Conservation (phyloP, 2,113 vertebrate species). For the Vulpes ferrilata region DNA sequence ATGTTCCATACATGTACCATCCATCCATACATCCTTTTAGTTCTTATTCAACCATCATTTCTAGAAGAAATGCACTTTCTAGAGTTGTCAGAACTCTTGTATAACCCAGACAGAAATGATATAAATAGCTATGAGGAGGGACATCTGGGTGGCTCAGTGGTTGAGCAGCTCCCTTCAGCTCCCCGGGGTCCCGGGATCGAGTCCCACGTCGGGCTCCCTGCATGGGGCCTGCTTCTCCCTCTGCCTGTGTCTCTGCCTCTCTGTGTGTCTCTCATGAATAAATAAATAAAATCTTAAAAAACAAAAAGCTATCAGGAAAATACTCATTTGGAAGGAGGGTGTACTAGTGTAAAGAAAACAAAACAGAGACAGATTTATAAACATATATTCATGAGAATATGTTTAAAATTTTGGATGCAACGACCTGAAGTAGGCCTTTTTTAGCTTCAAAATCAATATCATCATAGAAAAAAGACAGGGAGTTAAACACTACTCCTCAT, state of each 20-base stretch:
- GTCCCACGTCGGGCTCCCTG: too few relatives aligned
- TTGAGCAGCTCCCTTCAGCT: too few relatives aligned
- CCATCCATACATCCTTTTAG: background rate
- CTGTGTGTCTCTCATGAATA: too few relatives aligned
- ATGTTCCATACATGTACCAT: background rate
- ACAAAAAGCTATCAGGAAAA: background rate
- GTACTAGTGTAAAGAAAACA: background rate
- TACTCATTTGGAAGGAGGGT: background rate
- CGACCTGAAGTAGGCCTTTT: background rate
- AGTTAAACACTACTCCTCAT: fast-evolving
- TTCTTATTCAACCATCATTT: background rate
- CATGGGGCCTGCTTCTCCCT: too few relatives aligned
- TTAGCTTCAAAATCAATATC: background rate
- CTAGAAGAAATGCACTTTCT: background rate
- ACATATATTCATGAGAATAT: background rate
- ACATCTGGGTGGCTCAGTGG: too few relatives aligned
- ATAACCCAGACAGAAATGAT: background rate
- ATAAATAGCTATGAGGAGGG: background rate
- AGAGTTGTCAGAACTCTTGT: background rate
- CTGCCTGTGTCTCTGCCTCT: too few relatives aligned
- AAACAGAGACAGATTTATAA: background rate
- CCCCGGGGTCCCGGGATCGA: too few relatives aligned
- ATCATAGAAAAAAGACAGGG: background rate
- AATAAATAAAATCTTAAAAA: too few relatives aligned
- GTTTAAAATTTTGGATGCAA: background rate